phyloP scores from a whole-genome alignment of 1,140 invertebrate species.

The Diachasmimorpha longicaudata region DNA sequence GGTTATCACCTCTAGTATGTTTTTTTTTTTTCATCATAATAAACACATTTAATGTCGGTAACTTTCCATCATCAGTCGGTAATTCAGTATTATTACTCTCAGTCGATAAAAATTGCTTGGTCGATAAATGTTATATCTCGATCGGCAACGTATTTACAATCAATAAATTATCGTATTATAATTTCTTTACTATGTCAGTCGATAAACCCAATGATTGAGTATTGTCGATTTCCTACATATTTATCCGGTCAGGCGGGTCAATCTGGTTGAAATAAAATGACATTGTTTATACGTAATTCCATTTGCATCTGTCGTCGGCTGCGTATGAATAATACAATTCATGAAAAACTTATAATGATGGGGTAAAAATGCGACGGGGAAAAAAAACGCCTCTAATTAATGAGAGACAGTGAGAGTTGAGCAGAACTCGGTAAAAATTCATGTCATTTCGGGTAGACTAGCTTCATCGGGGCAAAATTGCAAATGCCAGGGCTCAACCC shows the following conservation, averaged over 20 bases:
- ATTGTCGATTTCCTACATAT: background rate
- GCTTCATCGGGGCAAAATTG: background rate
- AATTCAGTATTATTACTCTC: background rate
- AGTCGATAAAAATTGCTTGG: conserved; percentile 11
- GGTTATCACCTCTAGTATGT: background rate
- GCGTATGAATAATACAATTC: background rate
- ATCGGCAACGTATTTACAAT: background rate
- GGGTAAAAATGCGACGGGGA: too few species aligned
- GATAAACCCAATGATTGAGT: background rate
- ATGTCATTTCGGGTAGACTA: background rate
- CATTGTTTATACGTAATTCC: background rate
- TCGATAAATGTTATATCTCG: background rate
- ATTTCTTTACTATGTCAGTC: background rate
- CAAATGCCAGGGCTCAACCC: conserved; percentile 8
- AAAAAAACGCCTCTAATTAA: too few species aligned
- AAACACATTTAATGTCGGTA: background rate
- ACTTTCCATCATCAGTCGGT: conserved; percentile 8
- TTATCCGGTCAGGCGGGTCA: background rate
- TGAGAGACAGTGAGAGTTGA: background rate
- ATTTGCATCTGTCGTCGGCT: background rate
- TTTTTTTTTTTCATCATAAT: background rate
- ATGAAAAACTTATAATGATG: background rate
- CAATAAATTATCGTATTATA: background rate
- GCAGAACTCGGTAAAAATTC: background rate
- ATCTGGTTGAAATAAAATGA: background rate